These are phyloP conservation scores for Agrotis clavis DNA, from an alignment of 2,888 invertebrate species.

Conservation along the genomic window DNA sequence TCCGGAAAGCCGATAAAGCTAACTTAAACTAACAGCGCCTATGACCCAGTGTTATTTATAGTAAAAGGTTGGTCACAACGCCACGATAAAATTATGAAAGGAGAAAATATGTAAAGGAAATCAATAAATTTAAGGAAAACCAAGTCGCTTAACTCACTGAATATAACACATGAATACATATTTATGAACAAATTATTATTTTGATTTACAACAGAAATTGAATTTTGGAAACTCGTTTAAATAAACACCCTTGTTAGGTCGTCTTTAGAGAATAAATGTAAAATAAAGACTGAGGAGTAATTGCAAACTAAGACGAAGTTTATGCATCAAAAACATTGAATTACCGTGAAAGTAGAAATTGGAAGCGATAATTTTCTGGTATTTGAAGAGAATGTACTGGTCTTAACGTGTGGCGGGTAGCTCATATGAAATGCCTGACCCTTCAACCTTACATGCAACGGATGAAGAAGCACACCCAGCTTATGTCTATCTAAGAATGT, in stretches of 20 bases:
- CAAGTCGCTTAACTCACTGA: neutral
- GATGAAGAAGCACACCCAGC: constrained; percentile 57
- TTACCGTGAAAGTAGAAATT: constrained; percentile 76
- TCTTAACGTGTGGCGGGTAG: constrained; percentile 67
- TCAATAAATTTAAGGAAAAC: constrained; percentile 6
- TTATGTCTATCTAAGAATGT: constrained; percentile 49
- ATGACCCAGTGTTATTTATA: constrained; percentile 45
- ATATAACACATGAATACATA: constrained; percentile 1
- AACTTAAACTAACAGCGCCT: constrained; percentile 36
- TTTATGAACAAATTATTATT: neutral
- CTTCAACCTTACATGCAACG: constrained; percentile 67
- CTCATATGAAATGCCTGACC: constrained; percentile 69
- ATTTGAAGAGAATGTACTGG: constrained; percentile 63
- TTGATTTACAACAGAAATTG: neutral
- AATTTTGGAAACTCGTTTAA: neutral
- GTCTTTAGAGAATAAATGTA: neutral
- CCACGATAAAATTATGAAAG: constrained; percentile 33
- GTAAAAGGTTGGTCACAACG: constrained; percentile 55
- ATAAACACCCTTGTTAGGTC: neutral
- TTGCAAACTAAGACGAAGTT: constrained; percentile 35
- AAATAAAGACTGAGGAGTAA: constrained; percentile 8
- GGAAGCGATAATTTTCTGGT: constrained; percentile 71
- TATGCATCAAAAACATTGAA: constrained; percentile 57
- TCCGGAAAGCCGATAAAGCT: constrained; percentile 41
- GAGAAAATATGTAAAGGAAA: constrained; percentile 25